Base-by-base conservation (phyloP, 1,140 invertebrate genomes). In the Ceratosolen solmsi region DNA sequence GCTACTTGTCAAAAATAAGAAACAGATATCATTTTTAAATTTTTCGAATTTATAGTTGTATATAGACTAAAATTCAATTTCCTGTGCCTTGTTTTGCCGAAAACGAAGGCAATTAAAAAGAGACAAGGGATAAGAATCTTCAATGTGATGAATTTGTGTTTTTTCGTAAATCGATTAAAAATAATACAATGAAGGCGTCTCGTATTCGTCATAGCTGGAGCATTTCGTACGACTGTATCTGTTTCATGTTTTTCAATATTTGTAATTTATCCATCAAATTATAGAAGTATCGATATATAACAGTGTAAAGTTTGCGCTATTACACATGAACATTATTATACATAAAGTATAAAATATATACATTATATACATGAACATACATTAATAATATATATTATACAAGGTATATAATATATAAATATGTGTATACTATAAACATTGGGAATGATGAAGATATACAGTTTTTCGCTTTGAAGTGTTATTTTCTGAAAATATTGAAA, bases 401-500 rank as follows among this genome's bases (percentile, higher is more conserved):
- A 84, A 89, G 84, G 87, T 87, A 84, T 89, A 89, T 89, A 89
- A 90, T 89, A 89, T 90, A 90, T 82, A 85, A 89, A 90, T 89
- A 78, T 82, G 75, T 82, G 81, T 82, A 90, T 90, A 89, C 89
- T 90, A 89, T 89, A 89, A 87, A 89, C 87, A 90, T 90, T 90
- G 88, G 89, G 88, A 90, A 90, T 89, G 90, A 89, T 91, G 89
- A 92, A 86, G 91, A 91, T 91, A 90, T 88, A 89, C 88, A 88
- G 90, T 91, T 92, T 91, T 92, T 91, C 91, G 90, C 90, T 92
- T 91, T 92, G 91, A 90, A 92, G 91, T 92, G 91, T 92, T 92
- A 92, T 92, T 92, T 92, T 92, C 90, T 91, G 91, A 92, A 90
- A 92, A 92, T 92, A 92, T 92, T 91, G 88, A 92, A n/a, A 91